Conservation (phyloP, 2,113 vertebrate species). For the Channa argus region DNA sequence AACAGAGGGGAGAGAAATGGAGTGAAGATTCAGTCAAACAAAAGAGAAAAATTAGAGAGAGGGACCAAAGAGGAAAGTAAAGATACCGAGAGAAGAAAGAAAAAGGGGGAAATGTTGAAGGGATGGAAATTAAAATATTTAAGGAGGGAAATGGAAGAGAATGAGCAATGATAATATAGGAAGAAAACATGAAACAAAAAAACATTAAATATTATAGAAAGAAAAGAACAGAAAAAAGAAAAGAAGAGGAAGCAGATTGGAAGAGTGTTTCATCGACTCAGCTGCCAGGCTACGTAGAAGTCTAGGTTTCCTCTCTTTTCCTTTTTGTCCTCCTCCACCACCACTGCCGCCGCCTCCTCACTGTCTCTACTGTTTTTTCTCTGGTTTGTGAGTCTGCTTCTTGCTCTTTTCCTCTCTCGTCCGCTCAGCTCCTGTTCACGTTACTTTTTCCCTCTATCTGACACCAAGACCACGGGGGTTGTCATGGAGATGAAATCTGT, state of each 20-base stretch:
- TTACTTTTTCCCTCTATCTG: constrained; percentile 60
- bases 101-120: too few relatives aligned
- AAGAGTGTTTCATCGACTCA: constrained; percentile 23
- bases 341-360: background rate
- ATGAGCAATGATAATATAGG: too few relatives aligned
- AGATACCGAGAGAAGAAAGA: too few relatives aligned
- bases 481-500: constrained; percentile 85
- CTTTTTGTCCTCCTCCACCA: constrained; percentile 8
- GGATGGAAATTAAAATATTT: too few relatives aligned
- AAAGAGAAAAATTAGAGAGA: too few relatives aligned
- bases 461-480: constrained; percentile 73
- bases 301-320: constrained; percentile 39
- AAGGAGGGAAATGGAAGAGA: too few relatives aligned
- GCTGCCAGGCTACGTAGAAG: constrained; percentile 38
- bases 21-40: too few relatives aligned
- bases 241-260: background rate
- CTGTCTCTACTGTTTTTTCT: constrained; percentile 8
- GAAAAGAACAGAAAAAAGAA: background rate
- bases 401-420: constrained; percentile 40
- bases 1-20: too few relatives aligned
- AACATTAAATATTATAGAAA: too few relatives aligned
- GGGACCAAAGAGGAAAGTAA: too few relatives aligned
- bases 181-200: too few relatives aligned
- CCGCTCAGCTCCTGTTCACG: constrained; percentile 48
- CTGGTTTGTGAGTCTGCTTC: background rate